phyloP scores from a whole-genome alignment of 2,797 vertebrate species.

The Acanthurus leucopareius region DNA sequence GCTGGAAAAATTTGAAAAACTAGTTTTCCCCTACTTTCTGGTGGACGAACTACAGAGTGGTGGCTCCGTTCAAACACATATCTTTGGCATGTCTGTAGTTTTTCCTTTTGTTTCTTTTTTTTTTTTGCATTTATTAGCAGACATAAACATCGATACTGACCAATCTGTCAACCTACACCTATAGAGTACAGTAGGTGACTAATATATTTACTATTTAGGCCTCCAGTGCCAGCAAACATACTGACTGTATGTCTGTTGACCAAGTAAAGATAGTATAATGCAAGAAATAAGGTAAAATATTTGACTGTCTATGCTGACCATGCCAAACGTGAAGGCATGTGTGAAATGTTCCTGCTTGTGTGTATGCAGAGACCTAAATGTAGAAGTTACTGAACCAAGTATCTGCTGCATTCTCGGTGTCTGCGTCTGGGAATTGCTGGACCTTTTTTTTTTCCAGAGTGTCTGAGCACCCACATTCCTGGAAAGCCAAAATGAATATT shows the following conservation, averaged over 20 bases:
- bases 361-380: slow-evolving; percentile 48
- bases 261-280: not conserved
- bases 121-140: not conserved
- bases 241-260: not conserved
- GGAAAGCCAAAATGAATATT: slow-evolving; percentile 81
- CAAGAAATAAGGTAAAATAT: not conserved
- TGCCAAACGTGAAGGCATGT: not conserved
- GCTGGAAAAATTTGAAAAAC: not conserved
- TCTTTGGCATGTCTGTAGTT: not conserved
- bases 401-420: slow-evolving; percentile 54
- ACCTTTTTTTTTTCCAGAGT: slow-evolving; percentile 60
- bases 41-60: too few relatives aligned
- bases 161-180: not conserved
- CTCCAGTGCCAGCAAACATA: not conserved
- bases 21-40: not conserved
- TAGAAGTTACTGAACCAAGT: slow-evolving; percentile 49
- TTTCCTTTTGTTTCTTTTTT: not conserved
- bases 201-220: not conserved
- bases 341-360: slow-evolving; percentile 23
- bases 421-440: slow-evolving; percentile 73
- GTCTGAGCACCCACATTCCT: slow-evolving; percentile 78
- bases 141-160: not conserved
- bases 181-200: not conserved
- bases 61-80: too few relatives aligned
- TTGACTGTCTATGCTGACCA: not conserved